phyloP scores from a whole-genome alignment of 2,113 vertebrate species.

The Siphamia tubifer region DNA sequence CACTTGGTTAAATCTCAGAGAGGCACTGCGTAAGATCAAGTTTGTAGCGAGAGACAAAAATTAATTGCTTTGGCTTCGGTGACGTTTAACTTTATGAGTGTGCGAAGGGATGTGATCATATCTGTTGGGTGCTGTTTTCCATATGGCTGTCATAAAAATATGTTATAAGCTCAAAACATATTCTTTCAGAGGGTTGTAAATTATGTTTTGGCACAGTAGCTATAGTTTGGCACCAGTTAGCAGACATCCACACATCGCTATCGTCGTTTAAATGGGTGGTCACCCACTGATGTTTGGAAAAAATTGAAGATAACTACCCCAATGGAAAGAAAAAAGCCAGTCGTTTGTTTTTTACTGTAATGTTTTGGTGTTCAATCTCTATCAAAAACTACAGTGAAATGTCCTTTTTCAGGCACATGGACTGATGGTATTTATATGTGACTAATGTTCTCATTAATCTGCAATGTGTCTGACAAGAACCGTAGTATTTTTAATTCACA shows the following conservation, averaged over 20 bases:
- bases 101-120: slow-evolving; percentile 44
- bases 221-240: slow-evolving; percentile 27
- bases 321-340: slow-evolving; percentile 11
- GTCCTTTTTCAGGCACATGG: slow-evolving; percentile 17
- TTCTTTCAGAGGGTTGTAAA: slow-evolving; percentile 24
- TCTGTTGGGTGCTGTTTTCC: slow-evolving; percentile 23
- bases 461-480: neutral
- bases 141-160: slow-evolving; percentile 47
- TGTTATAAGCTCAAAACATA: slow-evolving; percentile 24
- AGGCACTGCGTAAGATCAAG: slow-evolving; percentile 6
- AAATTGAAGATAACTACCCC: slow-evolving; percentile 1
- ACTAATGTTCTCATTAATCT: neutral
- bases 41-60: slow-evolving; percentile 14
- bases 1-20: slow-evolving; percentile 5
- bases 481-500: neutral
- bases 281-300: slow-evolving; percentile 5
- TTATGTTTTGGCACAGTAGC: slow-evolving; percentile 43
- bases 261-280: slow-evolving; percentile 33
- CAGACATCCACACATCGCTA: slow-evolving; percentile 1
- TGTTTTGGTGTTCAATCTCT: neutral
- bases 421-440: neutral
- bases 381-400: neutral
- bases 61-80: slow-evolving; percentile 29
- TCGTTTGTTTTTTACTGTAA: neutral
- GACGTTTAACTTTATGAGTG: slow-evolving; percentile 9